Conservation (phyloP, 2,888 invertebrate species). For the Dicroscelio sp. region DNA sequence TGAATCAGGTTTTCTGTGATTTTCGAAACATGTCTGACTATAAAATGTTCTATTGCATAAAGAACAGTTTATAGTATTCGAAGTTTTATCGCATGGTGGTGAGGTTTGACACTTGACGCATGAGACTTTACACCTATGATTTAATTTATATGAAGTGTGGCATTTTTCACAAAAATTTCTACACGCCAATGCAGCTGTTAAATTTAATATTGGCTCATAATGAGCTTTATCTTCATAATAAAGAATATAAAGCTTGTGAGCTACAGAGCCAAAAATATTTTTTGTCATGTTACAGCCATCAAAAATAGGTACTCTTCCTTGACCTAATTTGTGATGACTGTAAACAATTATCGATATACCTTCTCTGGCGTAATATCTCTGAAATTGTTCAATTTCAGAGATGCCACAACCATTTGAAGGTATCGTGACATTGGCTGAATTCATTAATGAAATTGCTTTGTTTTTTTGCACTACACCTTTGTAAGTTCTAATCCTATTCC, state of each 20-base stretch:
- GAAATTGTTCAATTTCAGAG: slow-evolving; percentile 5
- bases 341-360: background rate
- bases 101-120: background rate
- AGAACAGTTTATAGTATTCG: background rate
- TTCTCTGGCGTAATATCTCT: background rate
- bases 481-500: background rate
- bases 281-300: background rate
- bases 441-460: no score
- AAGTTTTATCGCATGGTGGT: background rate
- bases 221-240: slow-evolving; percentile 19
- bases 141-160: background rate
- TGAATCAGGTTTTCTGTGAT: background rate
- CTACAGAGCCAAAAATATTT: background rate
- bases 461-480: background rate
- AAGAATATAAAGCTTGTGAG: background rate
- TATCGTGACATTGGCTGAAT: no score
- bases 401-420: slow-evolving; percentile 13
- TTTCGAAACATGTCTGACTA: background rate
- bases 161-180: slow-evolving; percentile 14
- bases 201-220: slow-evolving; percentile 21
- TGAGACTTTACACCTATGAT: background rate
- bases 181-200: background rate
- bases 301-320: background rate
- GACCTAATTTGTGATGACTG: background rate
- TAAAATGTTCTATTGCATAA: background rate